Base-by-base conservation (phyloP, 2,797 vertebrate species). In the Sorex maritimensis region DNA sequence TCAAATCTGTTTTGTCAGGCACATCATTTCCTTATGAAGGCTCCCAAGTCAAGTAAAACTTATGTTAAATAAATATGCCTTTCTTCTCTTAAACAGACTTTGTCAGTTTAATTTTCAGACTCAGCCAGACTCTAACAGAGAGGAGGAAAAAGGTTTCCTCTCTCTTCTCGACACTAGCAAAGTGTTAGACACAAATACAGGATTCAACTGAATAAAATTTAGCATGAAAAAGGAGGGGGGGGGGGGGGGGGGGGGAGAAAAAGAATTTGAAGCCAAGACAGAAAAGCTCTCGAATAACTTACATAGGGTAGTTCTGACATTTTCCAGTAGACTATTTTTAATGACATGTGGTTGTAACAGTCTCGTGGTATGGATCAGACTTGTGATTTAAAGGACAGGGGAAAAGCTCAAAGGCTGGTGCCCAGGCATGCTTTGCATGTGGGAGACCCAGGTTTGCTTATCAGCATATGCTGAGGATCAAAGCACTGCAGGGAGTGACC, bases 41-140 rank as follows among this genome's bases (percentile, higher is more conserved):
- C 19, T 46, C 34, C 30, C 17, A 34, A 34, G 44, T 78, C 65
- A 17, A 44, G 9, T 67, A 55, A 58, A 65, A 65, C 58, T 77
- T 77, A 26, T 3, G n/a, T 77, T 77, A 82, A 81, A 65, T 72
- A 86, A 55, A 10, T 71, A 24, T 49, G 41, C 19, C 77, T 55
- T 49, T 75, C n/a, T 71, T 41, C 41, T 41, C 3, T 68, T 68
- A 86, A 41, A 46, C 19, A 83, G 24, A 52, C 17, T 74, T 65
- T 92, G 52, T 74, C 24, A 38, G 21, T 69, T 77, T 82, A 78
- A 82, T 63, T 77, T 75, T 78, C 79, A 72, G 30, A 67, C 44
- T 44, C 26, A 75, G 90, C 58, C 58, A 30, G 38, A 82, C 4
- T 34, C 49, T 46, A 75, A 68, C 23, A 58, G 26, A 4, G 28